Evolutionary conservation across 2,888 invertebrate species (phyloP).

Genomic region (Drosophila kambysellisi): DNA sequence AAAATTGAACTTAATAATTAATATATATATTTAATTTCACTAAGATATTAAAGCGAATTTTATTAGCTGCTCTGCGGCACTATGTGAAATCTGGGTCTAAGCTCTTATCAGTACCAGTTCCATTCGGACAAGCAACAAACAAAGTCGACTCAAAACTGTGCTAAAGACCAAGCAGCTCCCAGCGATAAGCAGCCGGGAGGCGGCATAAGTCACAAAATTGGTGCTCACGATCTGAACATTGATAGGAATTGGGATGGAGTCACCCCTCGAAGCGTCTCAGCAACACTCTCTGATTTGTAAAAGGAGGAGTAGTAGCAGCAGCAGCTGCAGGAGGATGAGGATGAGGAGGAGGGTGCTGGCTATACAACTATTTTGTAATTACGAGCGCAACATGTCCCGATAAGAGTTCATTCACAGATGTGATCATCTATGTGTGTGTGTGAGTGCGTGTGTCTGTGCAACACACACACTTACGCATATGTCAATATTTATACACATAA

Average conservation of each 20-base stretch:
- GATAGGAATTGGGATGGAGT: slow-evolving; percentile 25
- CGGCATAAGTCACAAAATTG: slow-evolving; percentile 38
- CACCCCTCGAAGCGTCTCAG: not conserved
- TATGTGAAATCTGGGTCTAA: slow-evolving; percentile 45
- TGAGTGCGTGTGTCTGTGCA: not conserved
- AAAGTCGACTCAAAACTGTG: slow-evolving; percentile 51
- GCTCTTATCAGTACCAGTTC: slow-evolving; percentile 52
- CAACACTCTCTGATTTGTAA: not conserved
- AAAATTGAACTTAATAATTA: not conserved
- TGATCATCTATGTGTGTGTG: slow-evolving; percentile 10
- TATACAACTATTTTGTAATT: slow-evolving; percentile 62
- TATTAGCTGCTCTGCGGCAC: not conserved
- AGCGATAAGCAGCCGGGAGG: slow-evolving; percentile 10
- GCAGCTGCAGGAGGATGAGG: not conserved
- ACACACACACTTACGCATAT: not conserved
- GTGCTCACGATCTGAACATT: slow-evolving; percentile 29
- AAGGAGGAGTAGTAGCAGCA: not conserved
- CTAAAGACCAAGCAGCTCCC: slow-evolving; percentile 25
- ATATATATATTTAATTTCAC: not conserved
- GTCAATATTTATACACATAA: not conserved
- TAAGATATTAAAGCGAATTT: slow-evolving; percentile 10
- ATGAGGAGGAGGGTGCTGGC: not conserved
- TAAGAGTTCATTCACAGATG: slow-evolving; percentile 78
- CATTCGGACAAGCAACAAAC: slow-evolving; percentile 39
- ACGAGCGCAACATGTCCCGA: slow-evolving; percentile 45